These are phyloP conservation scores for Drosophila nigricruria DNA, from an alignment of 2,888 invertebrate genomes.

Conservation along the genomic window DNA sequence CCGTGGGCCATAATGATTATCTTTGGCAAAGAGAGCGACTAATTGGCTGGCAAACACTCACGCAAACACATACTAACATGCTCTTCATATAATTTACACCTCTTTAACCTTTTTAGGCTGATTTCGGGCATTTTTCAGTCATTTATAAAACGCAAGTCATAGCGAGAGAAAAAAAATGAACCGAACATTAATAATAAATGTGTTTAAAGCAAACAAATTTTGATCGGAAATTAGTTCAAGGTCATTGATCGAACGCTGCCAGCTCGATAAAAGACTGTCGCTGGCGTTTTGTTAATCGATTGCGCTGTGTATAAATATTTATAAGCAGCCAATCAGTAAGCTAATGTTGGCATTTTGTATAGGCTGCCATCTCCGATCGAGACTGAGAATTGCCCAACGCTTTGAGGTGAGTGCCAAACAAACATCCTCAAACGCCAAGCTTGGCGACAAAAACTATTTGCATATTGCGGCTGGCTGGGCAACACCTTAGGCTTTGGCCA, in stretches of 20 bases:
- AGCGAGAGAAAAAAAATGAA: constrained; percentile 32
- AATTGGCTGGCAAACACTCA: constrained; percentile 55
- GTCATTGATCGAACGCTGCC: constrained; percentile 69
- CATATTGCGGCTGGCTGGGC: constrained; percentile 37
- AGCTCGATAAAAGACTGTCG: constrained; percentile 23
- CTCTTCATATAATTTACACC: constrained; percentile 48
- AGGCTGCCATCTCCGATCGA: constrained; percentile 15
- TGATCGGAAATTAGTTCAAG: constrained; percentile 78
- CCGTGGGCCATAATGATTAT: constrained; percentile 30
- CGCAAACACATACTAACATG: constrained; percentile 9
- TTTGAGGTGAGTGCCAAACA: constrained; percentile 30
- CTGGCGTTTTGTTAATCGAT: constrained; percentile 63
- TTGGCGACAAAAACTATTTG: constrained; percentile 56
- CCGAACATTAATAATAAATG: constrained; percentile 14
- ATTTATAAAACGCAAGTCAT: constrained; percentile 54
- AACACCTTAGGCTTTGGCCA: constrained; percentile 27
- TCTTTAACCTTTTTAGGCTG: constrained; percentile 50
- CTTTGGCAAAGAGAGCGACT: constrained; percentile 59
- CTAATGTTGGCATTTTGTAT: constrained; percentile 64
- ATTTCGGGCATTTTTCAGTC: constrained; percentile 38
- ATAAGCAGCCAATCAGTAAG: constrained; percentile 24
- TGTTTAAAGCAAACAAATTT: constrained; percentile 24
- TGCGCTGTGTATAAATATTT: constrained; percentile 51
- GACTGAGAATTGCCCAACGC: constrained; percentile 47
- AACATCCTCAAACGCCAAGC: constrained; percentile 49